Percentiles rank a stretch among this genome's conserved stretches.
These are phyloP conservation scores for Ormyrus pomaceus DNA, from an alignment of 2,888 invertebrate genomes.

Conservation along the genomic window DNA sequence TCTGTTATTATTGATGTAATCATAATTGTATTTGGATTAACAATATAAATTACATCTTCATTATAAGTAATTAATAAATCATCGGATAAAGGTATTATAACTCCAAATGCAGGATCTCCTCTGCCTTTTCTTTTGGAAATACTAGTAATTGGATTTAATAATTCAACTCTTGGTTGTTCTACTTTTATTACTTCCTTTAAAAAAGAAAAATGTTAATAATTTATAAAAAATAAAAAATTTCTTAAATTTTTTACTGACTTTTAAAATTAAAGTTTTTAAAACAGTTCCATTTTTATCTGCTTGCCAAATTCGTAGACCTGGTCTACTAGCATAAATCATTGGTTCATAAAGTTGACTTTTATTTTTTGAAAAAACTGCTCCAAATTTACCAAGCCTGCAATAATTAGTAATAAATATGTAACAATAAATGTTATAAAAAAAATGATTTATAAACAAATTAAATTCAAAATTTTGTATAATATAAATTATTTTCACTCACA, in stretches of 20 bases:
- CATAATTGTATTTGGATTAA: slow-evolving; percentile 81
- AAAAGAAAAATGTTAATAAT: slow-evolving; percentile 16
- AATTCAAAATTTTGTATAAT: slow-evolving; percentile 24
- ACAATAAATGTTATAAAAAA: not conserved
- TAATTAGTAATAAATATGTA: slow-evolving; percentile 20
- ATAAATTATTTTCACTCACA: slow-evolving; percentile 76
- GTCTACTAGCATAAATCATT: slow-evolving; percentile 86
- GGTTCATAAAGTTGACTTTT: slow-evolving; percentile 78
- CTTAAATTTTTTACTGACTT: slow-evolving; percentile 76
- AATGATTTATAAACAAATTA: not conserved
- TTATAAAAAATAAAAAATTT: slow-evolving; percentile 5
- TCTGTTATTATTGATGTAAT: slow-evolving; percentile 70
- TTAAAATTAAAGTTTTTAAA: slow-evolving; percentile 89
- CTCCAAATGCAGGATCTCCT: slow-evolving; percentile 81
- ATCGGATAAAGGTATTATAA: slow-evolving; percentile 82
- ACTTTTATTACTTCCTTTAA: slow-evolving; percentile 69
- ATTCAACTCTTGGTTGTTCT: slow-evolving; percentile 80
- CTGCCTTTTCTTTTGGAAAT: slow-evolving; percentile 73
- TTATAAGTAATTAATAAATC: slow-evolving; percentile 86
- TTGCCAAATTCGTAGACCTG: slow-evolving; percentile 90
- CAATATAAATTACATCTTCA: slow-evolving; percentile 83
- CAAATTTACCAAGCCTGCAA: slow-evolving; percentile 80
- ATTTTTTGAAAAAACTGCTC: slow-evolving; percentile 79
- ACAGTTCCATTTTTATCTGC: slow-evolving; percentile 86
- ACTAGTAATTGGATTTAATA: slow-evolving; percentile 82